These are phyloP conservation scores for Barbus barbus DNA, from an alignment of 2,113 vertebrate species.

Conservation along the genomic window DNA sequence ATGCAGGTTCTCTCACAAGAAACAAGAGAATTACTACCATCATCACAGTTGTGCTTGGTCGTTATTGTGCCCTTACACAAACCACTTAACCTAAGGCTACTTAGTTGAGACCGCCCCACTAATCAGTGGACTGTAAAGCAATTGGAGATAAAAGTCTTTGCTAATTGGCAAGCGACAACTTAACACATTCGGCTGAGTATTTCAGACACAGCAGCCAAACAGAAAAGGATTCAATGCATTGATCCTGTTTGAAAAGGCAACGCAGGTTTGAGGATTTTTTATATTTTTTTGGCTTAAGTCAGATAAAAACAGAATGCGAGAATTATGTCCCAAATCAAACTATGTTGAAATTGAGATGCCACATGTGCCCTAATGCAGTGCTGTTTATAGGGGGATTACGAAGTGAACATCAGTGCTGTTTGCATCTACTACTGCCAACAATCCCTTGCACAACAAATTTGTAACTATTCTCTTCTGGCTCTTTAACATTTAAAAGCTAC, in stretches of 20 bases:
- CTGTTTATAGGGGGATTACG: neutral
- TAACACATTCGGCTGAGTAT: conserved; percentile 7
- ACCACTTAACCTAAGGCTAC: neutral
- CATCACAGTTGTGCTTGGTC: neutral
- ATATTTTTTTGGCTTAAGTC: neutral
- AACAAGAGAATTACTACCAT: neutral
- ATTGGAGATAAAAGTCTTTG: neutral
- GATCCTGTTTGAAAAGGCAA: neutral
- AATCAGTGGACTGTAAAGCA: conserved; percentile 29
- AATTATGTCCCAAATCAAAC: neutral
- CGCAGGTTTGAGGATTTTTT: neutral
- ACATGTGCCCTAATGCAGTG: neutral
- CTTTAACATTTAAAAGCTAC: neutral
- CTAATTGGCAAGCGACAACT: conserved; percentile 6
- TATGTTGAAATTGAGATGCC: neutral
- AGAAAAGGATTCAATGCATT: neutral
- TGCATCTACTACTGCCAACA: neutral
- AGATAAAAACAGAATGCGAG: too few relatives aligned
- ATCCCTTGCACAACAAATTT: neutral
- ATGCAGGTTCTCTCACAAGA: neutral
- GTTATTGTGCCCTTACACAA: neutral
- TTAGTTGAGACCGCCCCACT: neutral
- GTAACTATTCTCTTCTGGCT: neutral
- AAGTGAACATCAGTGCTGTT: neutral
- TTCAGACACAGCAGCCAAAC: neutral